phyloP scores from a whole-genome alignment of 2,888 invertebrate species.

The Lasius fuliginosus region DNA sequence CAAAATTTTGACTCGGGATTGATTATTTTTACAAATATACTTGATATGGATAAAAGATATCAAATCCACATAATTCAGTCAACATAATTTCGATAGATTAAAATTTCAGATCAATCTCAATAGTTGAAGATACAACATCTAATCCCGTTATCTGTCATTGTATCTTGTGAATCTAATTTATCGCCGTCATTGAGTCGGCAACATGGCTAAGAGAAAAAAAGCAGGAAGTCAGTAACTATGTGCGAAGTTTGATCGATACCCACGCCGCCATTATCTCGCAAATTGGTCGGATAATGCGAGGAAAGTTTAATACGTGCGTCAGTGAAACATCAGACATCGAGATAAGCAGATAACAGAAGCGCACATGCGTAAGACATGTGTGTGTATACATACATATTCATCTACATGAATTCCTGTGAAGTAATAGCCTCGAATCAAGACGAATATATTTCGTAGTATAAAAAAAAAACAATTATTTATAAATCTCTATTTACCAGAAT shows the following conservation, averaged over 20 bases:
- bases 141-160: conserved; percentile 59
- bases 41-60: conserved; percentile 26
- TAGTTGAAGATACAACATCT: conserved; percentile 33
- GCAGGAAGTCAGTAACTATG: conserved; percentile 59
- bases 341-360: conserved; percentile 72
- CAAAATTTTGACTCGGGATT: background rate
- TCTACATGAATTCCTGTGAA: conserved; percentile 24
- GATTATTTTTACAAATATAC: background rate
- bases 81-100: conserved; percentile 37
- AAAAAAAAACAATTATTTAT: conserved; percentile 13
- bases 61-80: conserved; percentile 21
- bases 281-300: conserved; percentile 71
- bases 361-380: background rate
- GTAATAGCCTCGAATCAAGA: conserved; percentile 43
- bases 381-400: background rate
- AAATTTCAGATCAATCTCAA: conserved; percentile 13
- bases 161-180: conserved; percentile 57
- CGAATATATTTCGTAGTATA: conserved; percentile 16
- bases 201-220: conserved; percentile 10
- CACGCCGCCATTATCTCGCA: conserved; percentile 64
- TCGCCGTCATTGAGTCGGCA: conserved; percentile 9
- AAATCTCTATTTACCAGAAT: conserved; percentile 2
- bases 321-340: conserved; percentile 73
- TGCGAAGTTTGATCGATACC: conserved; percentile 72
- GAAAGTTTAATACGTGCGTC: conserved; percentile 76